Conservation (phyloP, 2,888 invertebrate genomes). For the Monoplex corrugatus region DNA sequence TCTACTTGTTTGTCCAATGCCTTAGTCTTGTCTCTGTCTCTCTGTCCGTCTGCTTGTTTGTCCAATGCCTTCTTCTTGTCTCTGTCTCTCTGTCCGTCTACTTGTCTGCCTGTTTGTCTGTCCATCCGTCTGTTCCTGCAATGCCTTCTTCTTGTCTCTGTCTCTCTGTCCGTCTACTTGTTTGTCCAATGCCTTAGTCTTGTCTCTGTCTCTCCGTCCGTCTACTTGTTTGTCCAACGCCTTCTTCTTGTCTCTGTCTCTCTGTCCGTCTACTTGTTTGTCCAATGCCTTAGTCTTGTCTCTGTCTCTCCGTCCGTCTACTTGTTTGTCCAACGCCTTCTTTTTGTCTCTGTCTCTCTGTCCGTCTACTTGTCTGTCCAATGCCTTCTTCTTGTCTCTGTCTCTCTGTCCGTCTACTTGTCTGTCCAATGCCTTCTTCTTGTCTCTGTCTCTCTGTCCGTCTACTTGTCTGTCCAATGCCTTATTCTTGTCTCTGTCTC, state of each 20-base stretch:
- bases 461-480: no score
- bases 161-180: neutral
- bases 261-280: neutral
- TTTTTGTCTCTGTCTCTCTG: no score
- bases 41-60: neutral
- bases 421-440: no score
- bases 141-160: neutral
- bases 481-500: no score
- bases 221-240: no score
- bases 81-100: neutral
- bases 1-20: neutral
- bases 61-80: neutral
- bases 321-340: neutral
- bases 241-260: neutral
- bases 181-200: no score
- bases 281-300: neutral
- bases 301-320: neutral
- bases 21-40: neutral
- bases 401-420: no score
- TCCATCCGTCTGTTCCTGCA: neutral
- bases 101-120: neutral
- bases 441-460: no score
- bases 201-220: no score
- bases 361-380: no score
- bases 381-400: no score